phyloP scores from a whole-genome alignment of 2,888 invertebrate species.

The Hirtodrosophila duncani region DNA sequence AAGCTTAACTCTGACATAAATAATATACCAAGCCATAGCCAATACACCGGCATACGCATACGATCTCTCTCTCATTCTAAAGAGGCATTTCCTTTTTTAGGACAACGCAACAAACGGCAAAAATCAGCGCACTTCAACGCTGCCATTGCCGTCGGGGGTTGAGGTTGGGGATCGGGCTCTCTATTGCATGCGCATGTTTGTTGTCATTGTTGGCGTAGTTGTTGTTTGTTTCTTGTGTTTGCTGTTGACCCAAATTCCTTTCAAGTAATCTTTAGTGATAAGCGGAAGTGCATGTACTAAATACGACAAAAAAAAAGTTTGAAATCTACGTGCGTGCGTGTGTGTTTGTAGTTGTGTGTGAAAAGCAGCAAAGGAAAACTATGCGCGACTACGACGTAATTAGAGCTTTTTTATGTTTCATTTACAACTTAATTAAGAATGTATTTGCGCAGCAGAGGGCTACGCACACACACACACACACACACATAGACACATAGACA shows the following conservation, averaged over 20 bases:
- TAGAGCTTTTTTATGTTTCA: conserved; percentile 62
- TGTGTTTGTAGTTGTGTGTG: conserved; percentile 19
- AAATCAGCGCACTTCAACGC: no score
- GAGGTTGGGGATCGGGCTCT: no score
- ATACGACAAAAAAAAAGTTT: conserved; percentile 49
- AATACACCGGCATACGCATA: no score
- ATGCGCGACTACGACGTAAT: conserved; percentile 52
- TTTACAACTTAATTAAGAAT: conserved; percentile 68
- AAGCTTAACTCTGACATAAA: no score
- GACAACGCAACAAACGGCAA: no score
- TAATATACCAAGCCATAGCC: no score
- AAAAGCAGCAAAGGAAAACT: conserved; percentile 40
- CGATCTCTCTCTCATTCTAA: no score
- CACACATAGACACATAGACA: no score
- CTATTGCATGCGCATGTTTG: conserved; percentile 7
- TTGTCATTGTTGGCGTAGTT: conserved; percentile 15
- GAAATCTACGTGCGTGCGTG: conserved; percentile 1
- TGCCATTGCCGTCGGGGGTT: no score
- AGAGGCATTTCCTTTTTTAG: no score
- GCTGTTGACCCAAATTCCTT: conserved; percentile 57
- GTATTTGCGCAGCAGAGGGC: conserved; percentile 59
- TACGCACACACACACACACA: no score
- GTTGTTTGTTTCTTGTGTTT: conserved; percentile 23
- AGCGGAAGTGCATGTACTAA: conserved; percentile 64
- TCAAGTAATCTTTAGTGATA: conserved; percentile 62